phyloP scores from a whole-genome alignment of 2,797 vertebrate species.

The Pristis pectinata region DNA sequence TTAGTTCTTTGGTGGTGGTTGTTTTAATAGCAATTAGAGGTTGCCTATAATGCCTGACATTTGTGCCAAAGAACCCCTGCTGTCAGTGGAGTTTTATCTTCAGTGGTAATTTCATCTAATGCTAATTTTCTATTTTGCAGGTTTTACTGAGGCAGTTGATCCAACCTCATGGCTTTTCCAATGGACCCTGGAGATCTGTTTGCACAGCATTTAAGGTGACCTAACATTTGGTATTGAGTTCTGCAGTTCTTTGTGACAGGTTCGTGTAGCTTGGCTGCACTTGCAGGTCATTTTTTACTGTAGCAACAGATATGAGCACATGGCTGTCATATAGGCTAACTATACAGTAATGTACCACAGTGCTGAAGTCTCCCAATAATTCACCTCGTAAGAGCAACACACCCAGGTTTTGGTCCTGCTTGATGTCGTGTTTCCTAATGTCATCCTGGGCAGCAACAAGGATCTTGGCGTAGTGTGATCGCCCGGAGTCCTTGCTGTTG shows the following conservation, averaged over 20 bases:
- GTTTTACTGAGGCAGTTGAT: constrained; percentile 53
- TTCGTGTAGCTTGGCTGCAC: constrained; percentile 40
- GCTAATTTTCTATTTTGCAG: constrained; percentile 44
- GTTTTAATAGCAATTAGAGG: not conserved
- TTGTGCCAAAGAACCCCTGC: not conserved
- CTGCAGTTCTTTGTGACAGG: constrained; percentile 39
- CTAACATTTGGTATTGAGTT: not conserved
- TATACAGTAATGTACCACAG: not conserved
- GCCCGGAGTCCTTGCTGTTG: not conserved
- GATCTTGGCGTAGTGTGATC: not conserved
- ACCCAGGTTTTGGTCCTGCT: not conserved
- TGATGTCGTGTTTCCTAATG: not conserved
- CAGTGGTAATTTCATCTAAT: not conserved
- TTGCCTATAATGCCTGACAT: not conserved
- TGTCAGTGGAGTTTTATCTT: not conserved
- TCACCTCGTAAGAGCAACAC: not conserved
- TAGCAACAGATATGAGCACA: not conserved
- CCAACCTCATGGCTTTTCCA: constrained; percentile 48
- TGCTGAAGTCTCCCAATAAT: not conserved
- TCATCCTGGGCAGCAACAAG: not conserved
- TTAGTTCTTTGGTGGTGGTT: not conserved
- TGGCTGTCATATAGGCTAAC: not conserved
- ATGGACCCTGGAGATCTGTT: constrained; percentile 51
- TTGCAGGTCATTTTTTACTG: constrained; percentile 36
- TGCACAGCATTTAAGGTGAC: constrained; percentile 68